phyloP scores from a whole-genome alignment of 64 coral and sea anemone species.

The Montipora cactus region DNA sequence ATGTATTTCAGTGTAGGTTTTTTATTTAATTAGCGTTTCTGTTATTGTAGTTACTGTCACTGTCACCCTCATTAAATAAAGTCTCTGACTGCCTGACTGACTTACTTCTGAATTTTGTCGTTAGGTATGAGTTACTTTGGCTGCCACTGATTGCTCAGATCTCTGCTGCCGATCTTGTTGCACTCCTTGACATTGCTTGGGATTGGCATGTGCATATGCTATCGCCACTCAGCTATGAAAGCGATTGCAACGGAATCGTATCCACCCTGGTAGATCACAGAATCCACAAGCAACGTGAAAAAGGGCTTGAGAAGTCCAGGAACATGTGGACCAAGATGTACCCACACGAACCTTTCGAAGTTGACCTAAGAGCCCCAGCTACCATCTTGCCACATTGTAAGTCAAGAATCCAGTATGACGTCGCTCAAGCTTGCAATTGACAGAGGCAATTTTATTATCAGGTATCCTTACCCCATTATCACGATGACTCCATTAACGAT shows the following conservation, averaged over 20 bases:
- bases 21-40: too few relatives aligned
- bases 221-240: conserved; percentile 56
- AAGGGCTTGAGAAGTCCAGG: conserved; percentile 3
- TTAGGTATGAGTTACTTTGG: conserved; percentile 65
- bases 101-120: background rate
- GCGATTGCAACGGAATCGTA: conserved; percentile 57
- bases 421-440: conserved; percentile 47
- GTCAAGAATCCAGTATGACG: conserved; percentile 68
- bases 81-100: too few relatives aligned
- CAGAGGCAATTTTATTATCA: conserved; percentile 78
- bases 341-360: conserved; percentile 72
- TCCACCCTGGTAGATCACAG: conserved; percentile 56
- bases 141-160: conserved; percentile 39
- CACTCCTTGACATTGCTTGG: conserved; percentile 85
- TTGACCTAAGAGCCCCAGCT: conserved; percentile 34
- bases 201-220: conserved; percentile 91
- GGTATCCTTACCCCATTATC: conserved; percentile 86
- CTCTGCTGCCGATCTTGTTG: background rate
- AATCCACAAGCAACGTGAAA: conserved; percentile 30
- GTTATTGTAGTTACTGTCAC: too few relatives aligned
- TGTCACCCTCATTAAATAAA: too few relatives aligned
- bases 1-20: too few relatives aligned
- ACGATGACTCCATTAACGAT: background rate
- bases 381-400: background rate
- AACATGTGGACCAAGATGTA: conserved; percentile 42